Evolutionary conservation across 2,888 invertebrate genomes (phyloP).

Genomic region (Uropetala carovei): DNA sequence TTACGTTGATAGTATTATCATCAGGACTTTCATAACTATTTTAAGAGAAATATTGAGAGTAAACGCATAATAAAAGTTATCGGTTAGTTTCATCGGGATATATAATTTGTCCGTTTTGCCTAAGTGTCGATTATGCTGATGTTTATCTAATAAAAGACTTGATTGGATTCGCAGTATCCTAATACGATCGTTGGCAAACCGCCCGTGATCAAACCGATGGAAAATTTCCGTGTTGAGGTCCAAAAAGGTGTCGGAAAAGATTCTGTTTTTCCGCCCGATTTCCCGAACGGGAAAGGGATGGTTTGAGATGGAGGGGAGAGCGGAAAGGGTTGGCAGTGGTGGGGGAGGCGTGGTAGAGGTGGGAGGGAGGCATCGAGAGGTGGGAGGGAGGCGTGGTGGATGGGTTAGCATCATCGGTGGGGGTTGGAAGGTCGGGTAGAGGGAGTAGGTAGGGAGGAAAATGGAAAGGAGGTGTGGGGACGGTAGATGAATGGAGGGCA

Average conservation of each 20-base stretch:
- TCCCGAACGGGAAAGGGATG: not conserved
- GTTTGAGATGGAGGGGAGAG: not conserved
- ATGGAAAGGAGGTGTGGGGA: not conserved
- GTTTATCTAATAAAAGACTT: not conserved
- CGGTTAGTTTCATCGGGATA: too few species aligned
- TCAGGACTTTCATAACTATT: too few species aligned
- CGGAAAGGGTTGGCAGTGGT: not conserved
- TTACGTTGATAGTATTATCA: too few species aligned
- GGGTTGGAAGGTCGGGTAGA: not conserved
- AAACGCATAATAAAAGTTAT: too few species aligned
- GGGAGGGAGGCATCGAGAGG: constrained; percentile 13
- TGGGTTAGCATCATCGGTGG: not conserved
- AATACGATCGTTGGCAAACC: not conserved
- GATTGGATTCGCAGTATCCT: constrained; percentile 1
- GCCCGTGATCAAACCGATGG: constrained; percentile 7
- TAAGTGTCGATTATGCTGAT: too few species aligned
- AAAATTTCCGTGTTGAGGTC: not conserved
- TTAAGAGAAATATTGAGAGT: too few species aligned
- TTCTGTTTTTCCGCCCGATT: not conserved
- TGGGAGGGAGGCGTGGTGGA: not conserved
- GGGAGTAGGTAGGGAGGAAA: not conserved
- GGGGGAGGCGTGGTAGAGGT: not conserved
- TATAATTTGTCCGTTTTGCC: too few species aligned
- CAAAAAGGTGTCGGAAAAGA: not conserved
- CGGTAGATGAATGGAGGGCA: constrained; percentile 12